Conservation (phyloP, 2,797 vertebrate genomes). For the Natrix natrix region DNA sequence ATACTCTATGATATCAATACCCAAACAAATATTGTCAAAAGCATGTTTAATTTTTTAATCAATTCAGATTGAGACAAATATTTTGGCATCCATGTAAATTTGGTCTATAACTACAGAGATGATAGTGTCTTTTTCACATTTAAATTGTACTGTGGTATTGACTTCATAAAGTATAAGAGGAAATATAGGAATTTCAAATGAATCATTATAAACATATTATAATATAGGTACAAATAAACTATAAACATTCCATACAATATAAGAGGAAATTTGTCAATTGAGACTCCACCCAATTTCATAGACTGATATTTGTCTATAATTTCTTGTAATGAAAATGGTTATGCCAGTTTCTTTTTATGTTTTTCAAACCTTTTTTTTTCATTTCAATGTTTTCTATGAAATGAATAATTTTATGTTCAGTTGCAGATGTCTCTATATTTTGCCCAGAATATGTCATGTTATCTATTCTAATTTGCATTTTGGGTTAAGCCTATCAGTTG, state of each 20-base stretch:
- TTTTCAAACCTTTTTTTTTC: not conserved
- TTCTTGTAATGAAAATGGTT: not conserved
- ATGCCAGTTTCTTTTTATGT: not conserved
- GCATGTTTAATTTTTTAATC: not conserved
- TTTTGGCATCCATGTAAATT: not conserved
- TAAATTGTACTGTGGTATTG: not conserved
- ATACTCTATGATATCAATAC: not conserved
- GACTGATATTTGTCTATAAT: not conserved
- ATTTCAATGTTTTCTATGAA: not conserved
- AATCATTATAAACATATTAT: not conserved
- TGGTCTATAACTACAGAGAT: not conserved
- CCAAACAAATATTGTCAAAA: not conserved
- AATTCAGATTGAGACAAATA: not conserved
- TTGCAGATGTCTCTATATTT: not conserved
- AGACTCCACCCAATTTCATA: not conserved
- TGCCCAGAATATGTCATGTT: not conserved
- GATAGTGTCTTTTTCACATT: not conserved
- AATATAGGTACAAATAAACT: not conserved
- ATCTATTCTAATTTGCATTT: not conserved
- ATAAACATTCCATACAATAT: not conserved
- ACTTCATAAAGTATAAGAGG: not conserved
- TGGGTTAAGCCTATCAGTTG: not conserved
- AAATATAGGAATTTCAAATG: not conserved
- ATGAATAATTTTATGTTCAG: not conserved
- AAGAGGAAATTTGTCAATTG: not conserved